Evolutionary conservation across 2,113 vertebrate species (phyloP).

Genomic region (Nerophis ophidion): DNA sequence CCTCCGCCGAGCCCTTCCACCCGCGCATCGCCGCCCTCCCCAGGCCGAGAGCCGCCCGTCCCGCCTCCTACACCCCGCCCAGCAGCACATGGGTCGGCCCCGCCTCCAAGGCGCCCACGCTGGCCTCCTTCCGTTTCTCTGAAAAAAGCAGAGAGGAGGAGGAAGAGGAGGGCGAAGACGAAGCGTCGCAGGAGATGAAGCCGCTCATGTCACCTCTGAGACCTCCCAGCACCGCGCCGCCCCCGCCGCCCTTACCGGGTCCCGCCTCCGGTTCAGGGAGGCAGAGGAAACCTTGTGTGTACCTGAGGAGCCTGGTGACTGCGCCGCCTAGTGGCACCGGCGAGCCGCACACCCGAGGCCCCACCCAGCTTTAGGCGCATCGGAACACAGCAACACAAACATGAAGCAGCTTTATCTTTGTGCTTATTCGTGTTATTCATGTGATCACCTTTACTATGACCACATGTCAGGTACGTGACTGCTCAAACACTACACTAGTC

Average conservation of each 20-base stretch:
- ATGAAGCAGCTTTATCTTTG: too few relatives aligned
- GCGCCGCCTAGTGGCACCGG: slow-evolving; percentile 45
- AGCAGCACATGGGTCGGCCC: slow-evolving; percentile 20
- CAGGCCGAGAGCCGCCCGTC: slow-evolving; percentile 55
- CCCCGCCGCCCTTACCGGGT: slow-evolving; percentile 49
- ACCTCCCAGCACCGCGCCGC: slow-evolving; percentile 56
- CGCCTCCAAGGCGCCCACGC: slow-evolving; percentile 19
- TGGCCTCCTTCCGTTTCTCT: slow-evolving; percentile 73
- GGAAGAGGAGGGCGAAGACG: slow-evolving; percentile 48
- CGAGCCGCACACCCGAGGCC: slow-evolving; percentile 55
- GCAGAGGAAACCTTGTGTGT: slow-evolving; percentile 75
- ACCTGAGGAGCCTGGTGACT: slow-evolving; percentile 69
- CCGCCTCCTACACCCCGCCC: slow-evolving; percentile 50
- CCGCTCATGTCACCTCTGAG: slow-evolving; percentile 78
- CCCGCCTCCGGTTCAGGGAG: slow-evolving; percentile 47
- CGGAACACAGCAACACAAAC: background rate
- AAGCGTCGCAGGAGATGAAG: slow-evolving; percentile 76
- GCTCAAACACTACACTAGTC: too few relatives aligned
- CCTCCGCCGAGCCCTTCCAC: slow-evolving; percentile 59
- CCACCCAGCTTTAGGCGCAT: slow-evolving; percentile 66
- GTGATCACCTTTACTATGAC: too few relatives aligned
- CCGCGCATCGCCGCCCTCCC: slow-evolving; percentile 67
- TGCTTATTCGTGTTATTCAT: too few relatives aligned
- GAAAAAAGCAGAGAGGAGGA: slow-evolving; percentile 68
- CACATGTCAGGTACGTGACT: too few relatives aligned